phyloP scores from a whole-genome alignment of 1,140 invertebrate genomes.

The Heliconius eleuchia region DNA sequence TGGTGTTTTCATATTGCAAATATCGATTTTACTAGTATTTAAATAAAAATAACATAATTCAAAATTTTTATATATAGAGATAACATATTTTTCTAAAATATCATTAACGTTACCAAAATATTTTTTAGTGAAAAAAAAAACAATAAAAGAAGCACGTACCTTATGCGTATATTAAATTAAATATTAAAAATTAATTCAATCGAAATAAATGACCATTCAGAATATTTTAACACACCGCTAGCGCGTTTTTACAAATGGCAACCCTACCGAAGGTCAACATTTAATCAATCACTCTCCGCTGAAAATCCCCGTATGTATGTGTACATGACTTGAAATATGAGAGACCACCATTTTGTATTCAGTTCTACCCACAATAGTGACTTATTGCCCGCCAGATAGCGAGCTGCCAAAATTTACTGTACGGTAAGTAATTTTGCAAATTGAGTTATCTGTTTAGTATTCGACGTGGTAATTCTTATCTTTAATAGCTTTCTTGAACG shows the following conservation, averaged over 20 bases:
- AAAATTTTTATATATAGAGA: no score
- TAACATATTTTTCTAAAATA: no score
- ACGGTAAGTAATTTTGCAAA: conserved; percentile 36
- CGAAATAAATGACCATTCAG: neutral
- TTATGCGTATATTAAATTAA: no score
- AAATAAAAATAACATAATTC: no score
- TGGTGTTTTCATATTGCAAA: no score
- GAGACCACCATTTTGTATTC: conserved; percentile 62
- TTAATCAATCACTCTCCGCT: conserved; percentile 65
- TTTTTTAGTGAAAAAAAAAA: no score
- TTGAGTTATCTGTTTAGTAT: conserved; percentile 35
- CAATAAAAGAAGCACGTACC: no score
- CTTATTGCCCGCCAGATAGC: conserved; percentile 53
- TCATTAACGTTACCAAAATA: no score
- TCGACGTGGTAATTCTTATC: conserved; percentile 21
- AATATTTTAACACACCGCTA: neutral
- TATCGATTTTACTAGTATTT: neutral
- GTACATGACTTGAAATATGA: conserved; percentile 57
- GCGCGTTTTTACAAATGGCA: conserved; percentile 8
- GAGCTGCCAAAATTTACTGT: conserved; percentile 35
- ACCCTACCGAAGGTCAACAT: conserved; percentile 44
- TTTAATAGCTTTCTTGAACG: conserved; percentile 17
- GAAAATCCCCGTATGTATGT: conserved; percentile 44
- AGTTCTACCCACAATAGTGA: conserved; percentile 58
- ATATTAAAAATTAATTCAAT: neutral